A percentile compares a stretch with the other conserved stretches of the same genome.
Conservation (phyloP, 2,797 vertebrate genomes). For the Columba guinea region DNA sequence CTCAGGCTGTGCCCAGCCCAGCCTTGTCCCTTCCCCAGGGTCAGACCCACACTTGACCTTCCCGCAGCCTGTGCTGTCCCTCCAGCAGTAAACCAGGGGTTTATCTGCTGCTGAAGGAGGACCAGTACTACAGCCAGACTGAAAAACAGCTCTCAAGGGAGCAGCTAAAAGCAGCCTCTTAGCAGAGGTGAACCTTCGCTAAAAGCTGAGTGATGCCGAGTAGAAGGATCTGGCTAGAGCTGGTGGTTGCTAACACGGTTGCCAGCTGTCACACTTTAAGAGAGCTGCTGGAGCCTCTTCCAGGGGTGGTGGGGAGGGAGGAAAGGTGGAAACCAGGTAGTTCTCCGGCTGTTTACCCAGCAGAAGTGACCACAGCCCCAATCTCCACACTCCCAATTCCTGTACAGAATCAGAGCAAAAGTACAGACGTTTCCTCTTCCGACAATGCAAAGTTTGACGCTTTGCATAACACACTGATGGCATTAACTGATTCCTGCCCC, state of each 20-base stretch:
- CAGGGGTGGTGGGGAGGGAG: background rate
- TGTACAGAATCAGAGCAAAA: background rate
- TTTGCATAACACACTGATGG: background rate
- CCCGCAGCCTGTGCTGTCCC: background rate
- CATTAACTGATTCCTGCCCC: background rate
- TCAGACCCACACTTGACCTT: background rate
- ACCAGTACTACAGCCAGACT: background rate
- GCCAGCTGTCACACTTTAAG: background rate
- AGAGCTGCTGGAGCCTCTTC: background rate
- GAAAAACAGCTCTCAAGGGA: background rate
- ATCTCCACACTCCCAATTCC: background rate
- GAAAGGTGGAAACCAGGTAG: background rate
- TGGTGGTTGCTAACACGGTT: background rate
- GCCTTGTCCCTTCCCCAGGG: background rate
- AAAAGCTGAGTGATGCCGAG: fast-evolving
- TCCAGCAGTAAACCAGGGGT: background rate
- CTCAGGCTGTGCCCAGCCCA: background rate
- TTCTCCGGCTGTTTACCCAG: background rate
- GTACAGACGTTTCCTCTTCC: background rate
- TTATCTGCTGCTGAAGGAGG: background rate
- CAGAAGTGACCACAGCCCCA: background rate
- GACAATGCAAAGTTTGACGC: background rate
- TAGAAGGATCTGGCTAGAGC: background rate
- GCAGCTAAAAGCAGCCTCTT: background rate
- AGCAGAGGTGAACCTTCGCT: background rate